Evolutionary conservation across 2,888 invertebrate species (phyloP).

Genomic region (Philereme vetulata): DNA sequence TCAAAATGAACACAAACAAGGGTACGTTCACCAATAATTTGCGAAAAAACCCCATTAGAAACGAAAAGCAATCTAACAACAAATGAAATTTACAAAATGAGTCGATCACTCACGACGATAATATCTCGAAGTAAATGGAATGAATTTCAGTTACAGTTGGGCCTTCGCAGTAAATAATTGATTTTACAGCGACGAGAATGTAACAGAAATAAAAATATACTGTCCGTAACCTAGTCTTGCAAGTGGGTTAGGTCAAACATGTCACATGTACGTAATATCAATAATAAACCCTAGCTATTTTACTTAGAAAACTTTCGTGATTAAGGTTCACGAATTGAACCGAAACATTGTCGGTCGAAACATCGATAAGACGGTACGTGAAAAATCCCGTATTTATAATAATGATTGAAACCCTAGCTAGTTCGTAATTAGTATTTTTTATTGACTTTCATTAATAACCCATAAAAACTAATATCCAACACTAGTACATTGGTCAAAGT

Average conservation of each 20-base stretch:
- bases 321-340: too few species aligned
- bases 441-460: too few species aligned
- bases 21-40: not conserved
- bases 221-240: constrained; percentile 21
- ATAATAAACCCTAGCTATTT: too few species aligned
- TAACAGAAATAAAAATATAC: constrained; percentile 28
- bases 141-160: constrained; percentile 43
- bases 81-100: constrained; percentile 44
- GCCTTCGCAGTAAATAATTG: constrained; percentile 39
- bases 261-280: constrained; percentile 2
- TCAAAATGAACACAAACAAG: not conserved
- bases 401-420: too few species aligned
- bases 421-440: too few species aligned
- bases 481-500: too few species aligned
- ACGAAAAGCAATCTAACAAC: constrained; percentile 31
- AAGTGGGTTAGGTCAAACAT: constrained; percentile 22
- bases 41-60: constrained; percentile 26
- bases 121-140: constrained; percentile 48
- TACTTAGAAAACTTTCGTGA: too few species aligned
- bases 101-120: constrained; percentile 41
- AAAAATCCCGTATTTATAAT: too few species aligned
- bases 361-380: too few species aligned
- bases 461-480: too few species aligned
- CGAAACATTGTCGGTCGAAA: too few species aligned
- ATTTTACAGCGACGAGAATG: constrained; percentile 32